Conservation (phyloP, 2,113 vertebrate species). For the Bufo gargarizans region DNA sequence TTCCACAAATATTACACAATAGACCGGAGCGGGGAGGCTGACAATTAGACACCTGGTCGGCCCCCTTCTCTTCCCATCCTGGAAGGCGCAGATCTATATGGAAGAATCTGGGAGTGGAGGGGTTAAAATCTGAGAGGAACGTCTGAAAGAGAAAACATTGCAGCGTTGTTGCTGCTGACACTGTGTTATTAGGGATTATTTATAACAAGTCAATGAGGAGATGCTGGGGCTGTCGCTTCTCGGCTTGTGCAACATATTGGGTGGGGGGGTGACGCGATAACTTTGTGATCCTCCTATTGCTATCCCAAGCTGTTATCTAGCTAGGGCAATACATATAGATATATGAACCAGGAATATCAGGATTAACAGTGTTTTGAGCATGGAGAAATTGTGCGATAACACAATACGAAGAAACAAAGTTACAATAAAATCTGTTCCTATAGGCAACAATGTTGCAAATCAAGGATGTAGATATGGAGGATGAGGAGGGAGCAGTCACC, state of each 20-base stretch:
- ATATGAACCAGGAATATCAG: too few relatives aligned
- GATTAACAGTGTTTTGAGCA: too few relatives aligned
- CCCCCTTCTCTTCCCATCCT: neutral
- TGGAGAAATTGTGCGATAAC: too few relatives aligned
- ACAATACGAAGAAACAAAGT: too few relatives aligned
- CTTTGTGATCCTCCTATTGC: too few relatives aligned
- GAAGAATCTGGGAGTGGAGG: neutral
- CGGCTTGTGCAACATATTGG: neutral
- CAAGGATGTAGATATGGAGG: too few relatives aligned
- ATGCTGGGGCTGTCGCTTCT: neutral
- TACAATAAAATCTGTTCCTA: too few relatives aligned
- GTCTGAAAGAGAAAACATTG: neutral
- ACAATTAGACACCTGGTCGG: slow-evolving; percentile 8
- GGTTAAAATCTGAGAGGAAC: neutral
- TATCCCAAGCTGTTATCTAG: too few relatives aligned
- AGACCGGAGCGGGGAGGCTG: neutral
- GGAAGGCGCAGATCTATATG: neutral
- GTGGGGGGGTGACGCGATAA: neutral
- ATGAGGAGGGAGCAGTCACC: too few relatives aligned
- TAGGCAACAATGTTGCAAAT: too few relatives aligned
- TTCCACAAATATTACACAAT: slow-evolving; percentile 14
- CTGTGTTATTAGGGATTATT: slow-evolving; percentile 1
- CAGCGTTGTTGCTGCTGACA: neutral
- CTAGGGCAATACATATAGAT: neutral
- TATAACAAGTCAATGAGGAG: neutral